Base-by-base conservation (phyloP, 2,113 vertebrate genomes). In the Myotis davidii region DNA sequence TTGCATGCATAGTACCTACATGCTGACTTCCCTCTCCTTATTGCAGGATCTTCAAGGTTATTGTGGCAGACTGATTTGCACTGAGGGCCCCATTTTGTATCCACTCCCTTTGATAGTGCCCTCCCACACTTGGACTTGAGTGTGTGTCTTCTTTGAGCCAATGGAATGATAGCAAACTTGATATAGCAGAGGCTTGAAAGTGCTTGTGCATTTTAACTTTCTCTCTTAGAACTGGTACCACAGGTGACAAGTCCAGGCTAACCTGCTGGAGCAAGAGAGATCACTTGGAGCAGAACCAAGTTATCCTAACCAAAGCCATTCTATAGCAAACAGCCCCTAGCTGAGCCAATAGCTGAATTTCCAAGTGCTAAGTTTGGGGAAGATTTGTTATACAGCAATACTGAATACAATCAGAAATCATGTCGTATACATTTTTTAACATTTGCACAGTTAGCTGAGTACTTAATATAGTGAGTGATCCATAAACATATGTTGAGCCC, bases 371-470 rank as follows among this genome's bases (percentile, higher is more conserved):
- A 42, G 21, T 81, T 79, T 90, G 9, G 21, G 27, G 7, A 29
- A 70, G 5, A 52, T 86, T 91, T 93, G 45, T 79, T 90, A 69
- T 20, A 90, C 48, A 67, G 42, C 61, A 70, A n/a, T 54, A 54
- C 17, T 21, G 56, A 59, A 79, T 72, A 27, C 3, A 37, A 87
- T 76, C 61, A 61, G 27, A 87, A 87, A 50, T 50, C 50, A 18
- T 59, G 10, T 64, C 45, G 32, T 77, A 45, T 16, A 61, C 17
- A 34, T 65, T 0, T 37, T 67, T 87, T 72, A 34, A 91, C n/a
- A 39, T 48, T 74, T 54, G 14, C 20, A 39, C n/a, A 59, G 85
- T 88, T 45, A 69, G n/a, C 45, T 29, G 23, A 32, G 20, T 42
- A 6, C 29, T 83, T 85, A 67, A 54, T 25, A 17, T 2, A 69